A percentile compares a stretch with the other conserved stretches of the same genome.
These are phyloP conservation scores for Pollenia amentaria DNA, from an alignment of 2,888 invertebrate genomes.

Conservation along the genomic window DNA sequence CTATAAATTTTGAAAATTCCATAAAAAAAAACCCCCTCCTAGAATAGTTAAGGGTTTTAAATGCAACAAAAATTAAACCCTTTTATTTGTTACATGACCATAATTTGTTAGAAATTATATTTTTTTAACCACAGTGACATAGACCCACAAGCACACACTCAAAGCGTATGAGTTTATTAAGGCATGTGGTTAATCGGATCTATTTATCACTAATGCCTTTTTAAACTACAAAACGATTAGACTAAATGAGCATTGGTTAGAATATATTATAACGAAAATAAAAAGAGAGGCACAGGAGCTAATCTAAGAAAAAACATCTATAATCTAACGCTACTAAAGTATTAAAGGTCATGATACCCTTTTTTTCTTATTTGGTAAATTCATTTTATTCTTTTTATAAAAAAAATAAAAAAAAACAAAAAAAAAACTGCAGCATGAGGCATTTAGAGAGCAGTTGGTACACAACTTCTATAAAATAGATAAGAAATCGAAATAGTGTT, in stretches of 20 bases:
- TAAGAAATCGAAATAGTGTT: slow-evolving; percentile 80
- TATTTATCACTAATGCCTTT: slow-evolving; percentile 71
- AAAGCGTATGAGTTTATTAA: slow-evolving; percentile 45
- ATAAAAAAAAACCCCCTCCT: neutral
- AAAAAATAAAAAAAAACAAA: slow-evolving; percentile 1
- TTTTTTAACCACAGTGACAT: slow-evolving; percentile 52
- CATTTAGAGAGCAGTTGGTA: slow-evolving; percentile 57
- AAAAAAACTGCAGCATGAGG: slow-evolving; percentile 38
- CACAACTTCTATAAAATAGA: slow-evolving; percentile 75
- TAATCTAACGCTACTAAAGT: slow-evolving; percentile 54
- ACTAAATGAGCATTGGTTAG: slow-evolving; percentile 57
- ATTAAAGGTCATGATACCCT: slow-evolving; percentile 73
- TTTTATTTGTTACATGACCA: slow-evolving; percentile 31
- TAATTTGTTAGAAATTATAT: slow-evolving; percentile 44
- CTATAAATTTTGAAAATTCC: neutral
- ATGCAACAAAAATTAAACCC: slow-evolving; percentile 1
- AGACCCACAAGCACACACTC: neutral
- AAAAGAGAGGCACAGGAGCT: slow-evolving; percentile 37
- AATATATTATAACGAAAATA: slow-evolving; percentile 4
- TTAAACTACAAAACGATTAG: slow-evolving; percentile 73
- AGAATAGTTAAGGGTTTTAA: neutral
- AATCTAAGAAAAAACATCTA: slow-evolving; percentile 61
- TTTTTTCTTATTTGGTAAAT: slow-evolving; percentile 36
- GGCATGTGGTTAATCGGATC: slow-evolving; percentile 71
- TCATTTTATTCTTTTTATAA: slow-evolving; percentile 41